These are phyloP conservation scores for Erythrolamprus reginae DNA, from an alignment of 2,113 vertebrate species.

Conservation along the genomic window DNA sequence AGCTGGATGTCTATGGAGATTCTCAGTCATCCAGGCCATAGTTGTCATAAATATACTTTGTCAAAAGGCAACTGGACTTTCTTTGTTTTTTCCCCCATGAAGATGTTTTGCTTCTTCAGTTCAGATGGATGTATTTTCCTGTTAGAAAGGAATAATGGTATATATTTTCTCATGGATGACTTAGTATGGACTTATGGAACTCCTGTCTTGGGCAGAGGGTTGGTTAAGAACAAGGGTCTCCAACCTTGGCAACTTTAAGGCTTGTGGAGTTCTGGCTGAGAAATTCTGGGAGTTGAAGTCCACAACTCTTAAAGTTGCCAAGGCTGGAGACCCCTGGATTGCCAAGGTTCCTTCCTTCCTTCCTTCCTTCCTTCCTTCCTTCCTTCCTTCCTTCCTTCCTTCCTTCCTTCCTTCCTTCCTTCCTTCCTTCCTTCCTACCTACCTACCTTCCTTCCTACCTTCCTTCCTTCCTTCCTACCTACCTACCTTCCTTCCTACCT, in stretches of 20 bases:
- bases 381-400: too few species aligned
- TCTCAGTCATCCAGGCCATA: not conserved
- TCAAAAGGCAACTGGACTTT: not conserved
- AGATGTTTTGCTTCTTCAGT: not conserved
- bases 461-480: too few species aligned
- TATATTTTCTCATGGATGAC: not conserved
- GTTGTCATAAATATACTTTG: not conserved
- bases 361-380: too few species aligned
- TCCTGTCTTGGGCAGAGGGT: not conserved
- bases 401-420: too few species aligned
- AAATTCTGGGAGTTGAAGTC: too few species aligned
- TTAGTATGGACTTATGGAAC: not conserved
- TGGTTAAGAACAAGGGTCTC: too few species aligned
- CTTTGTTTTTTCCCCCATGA: not conserved
- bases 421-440: too few species aligned
- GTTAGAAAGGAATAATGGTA: not conserved
- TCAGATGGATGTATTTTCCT: not conserved
- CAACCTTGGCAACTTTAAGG: too few species aligned
- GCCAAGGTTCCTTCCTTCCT: not conserved
- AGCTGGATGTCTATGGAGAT: not conserved
- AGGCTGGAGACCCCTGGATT: too few species aligned
- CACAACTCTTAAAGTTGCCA: too few species aligned
- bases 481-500: not conserved
- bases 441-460: too few species aligned
- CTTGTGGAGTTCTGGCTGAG: too few species aligned